Evolutionary conservation across 2,888 invertebrate genomes (phyloP), one percentile per base, ranked within the genome.

Genomic region (Parelbella ahira): DNA sequence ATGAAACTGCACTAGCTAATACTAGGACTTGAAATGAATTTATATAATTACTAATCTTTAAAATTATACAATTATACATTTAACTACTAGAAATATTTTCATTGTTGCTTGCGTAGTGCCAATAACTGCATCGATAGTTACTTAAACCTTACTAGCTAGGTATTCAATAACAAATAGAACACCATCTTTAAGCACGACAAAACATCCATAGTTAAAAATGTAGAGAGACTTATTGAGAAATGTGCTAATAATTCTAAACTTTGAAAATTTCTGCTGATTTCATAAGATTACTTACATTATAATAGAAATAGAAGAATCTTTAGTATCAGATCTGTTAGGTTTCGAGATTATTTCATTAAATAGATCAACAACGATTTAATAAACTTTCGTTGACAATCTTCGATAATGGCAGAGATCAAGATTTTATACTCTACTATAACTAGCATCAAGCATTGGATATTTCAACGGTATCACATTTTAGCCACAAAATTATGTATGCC

Each of bases 121-220:
- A 88, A 88, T 88, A 88, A 88, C 88, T 88, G 88, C 76, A 78
- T 71, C 67, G 72, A 77, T 77, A 76, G 68, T 83, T 83, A 76
- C 76, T 81, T 84, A 78, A 72, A 75, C 68, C 88, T 88, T 88
- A 88, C 68, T 69, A 80, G 60, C 88, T 88, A 88, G 75, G 75
- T 87, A 87, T 86, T 87, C 87, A 74, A 84, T 88, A 88, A 88
- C 87, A 88, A 88, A 88, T 86, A 88, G 88, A 88, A 88, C 88
- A 88, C 88, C 88, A 83, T 83, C 82, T 68, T 86, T 86, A 88
- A 88, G 88, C 88, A 88, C 88, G 88, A 88, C 84, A 88, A 88
- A 88, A 88, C 88, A 88, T 88, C 83, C 75, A 88, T 88, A 88
- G 87, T 83, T 87, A 84, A 88, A 87, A 87, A 81, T 86, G 86